Evolutionary conservation across 2,888 invertebrate genomes (phyloP).

Genomic region (Gortyna flavago): DNA sequence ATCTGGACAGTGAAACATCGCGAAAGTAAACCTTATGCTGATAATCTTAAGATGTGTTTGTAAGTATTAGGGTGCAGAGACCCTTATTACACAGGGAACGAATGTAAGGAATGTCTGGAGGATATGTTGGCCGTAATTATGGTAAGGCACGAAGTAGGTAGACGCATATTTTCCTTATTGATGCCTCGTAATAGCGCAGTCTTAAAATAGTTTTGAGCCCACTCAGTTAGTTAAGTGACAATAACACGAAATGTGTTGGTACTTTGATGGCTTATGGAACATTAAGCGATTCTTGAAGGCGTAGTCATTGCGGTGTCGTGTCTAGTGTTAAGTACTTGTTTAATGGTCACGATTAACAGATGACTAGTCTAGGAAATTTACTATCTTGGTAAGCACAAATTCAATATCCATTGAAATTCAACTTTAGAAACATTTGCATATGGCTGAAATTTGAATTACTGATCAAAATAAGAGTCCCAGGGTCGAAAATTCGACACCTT

Average conservation of each 20-base stretch:
- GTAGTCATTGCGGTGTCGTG: conserved; percentile 11
- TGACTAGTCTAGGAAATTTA: conserved; percentile 4
- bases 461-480: not conserved
- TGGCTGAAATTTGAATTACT: not conserved
- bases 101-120: conserved; percentile 73
- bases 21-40: conserved; percentile 40
- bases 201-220: conserved; percentile 64
- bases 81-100: conserved; percentile 68
- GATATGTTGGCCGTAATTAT: conserved; percentile 69
- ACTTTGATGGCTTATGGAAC: conserved; percentile 35
- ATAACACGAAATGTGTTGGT: conserved; percentile 49
- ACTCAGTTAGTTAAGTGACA: conserved; percentile 62
- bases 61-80: conserved; percentile 40
- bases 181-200: conserved; percentile 55
- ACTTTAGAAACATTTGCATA: not conserved
- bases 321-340: conserved; percentile 13
- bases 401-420: not conserved
- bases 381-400: not conserved
- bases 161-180: conserved; percentile 64
- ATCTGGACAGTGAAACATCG: conserved; percentile 57
- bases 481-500: not conserved
- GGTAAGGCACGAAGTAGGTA: conserved; percentile 62
- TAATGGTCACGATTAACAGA: conserved; percentile 22
- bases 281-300: conserved; percentile 25
- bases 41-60: conserved; percentile 13